Percentiles rank a stretch among this genome's conserved stretches.
These are phyloP conservation scores for Aphodius sticticus DNA, from an alignment of 2,888 invertebrate species.

Conservation along the genomic window DNA sequence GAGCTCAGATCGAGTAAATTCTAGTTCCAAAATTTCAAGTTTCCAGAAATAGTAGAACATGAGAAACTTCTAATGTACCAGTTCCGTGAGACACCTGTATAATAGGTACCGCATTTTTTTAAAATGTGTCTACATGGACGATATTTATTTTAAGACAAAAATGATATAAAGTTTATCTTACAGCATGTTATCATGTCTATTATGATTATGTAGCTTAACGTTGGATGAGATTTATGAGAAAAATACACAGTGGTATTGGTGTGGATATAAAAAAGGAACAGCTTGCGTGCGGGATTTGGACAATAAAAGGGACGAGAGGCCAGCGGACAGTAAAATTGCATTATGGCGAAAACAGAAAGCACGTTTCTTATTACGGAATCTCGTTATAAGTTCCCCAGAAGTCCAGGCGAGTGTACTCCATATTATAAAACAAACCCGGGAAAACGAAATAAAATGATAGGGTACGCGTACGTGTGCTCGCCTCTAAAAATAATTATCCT, in stretches of 20 bases:
- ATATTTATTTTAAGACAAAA: too few species aligned
- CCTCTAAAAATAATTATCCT: background rate
- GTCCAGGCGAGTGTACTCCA: background rate
- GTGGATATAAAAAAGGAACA: background rate
- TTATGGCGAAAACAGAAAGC: constrained; percentile 4
- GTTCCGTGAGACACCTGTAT: too few species aligned
- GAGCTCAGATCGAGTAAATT: too few species aligned
- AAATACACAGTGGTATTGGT: background rate
- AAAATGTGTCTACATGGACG: too few species aligned
- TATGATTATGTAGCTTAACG: too few species aligned
- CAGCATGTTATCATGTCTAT: too few species aligned
- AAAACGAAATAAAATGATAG: background rate
- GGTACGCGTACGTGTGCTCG: background rate
- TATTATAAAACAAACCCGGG: background rate
- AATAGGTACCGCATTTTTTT: too few species aligned
- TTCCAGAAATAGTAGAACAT: too few species aligned
- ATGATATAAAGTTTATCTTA: too few species aligned
- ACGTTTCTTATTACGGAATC: background rate
- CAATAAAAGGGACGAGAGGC: background rate
- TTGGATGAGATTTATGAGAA: too few species aligned
- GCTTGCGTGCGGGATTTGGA: background rate
- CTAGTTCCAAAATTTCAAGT: too few species aligned
- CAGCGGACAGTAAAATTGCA: background rate
- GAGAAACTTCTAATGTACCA: too few species aligned
- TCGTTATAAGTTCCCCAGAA: background rate